Conservation (phyloP, 2,888 invertebrate species). For the Thera britannica region DNA sequence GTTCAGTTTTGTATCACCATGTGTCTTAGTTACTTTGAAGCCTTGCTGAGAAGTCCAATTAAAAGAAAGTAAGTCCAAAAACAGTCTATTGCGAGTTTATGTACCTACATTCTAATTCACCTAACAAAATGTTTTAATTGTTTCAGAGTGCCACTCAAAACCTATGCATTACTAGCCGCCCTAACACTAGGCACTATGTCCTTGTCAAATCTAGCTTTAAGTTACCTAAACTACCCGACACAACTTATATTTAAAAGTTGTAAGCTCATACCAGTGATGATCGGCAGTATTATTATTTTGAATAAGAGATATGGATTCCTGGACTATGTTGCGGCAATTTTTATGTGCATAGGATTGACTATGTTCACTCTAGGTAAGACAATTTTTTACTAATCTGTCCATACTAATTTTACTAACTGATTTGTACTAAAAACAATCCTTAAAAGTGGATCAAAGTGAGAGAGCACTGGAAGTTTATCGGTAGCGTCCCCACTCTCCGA, state of each 20-base stretch:
- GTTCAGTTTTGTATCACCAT: slow-evolving; percentile 96
- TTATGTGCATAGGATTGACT: slow-evolving; percentile 95
- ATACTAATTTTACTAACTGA: no score
- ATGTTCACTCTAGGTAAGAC: slow-evolving; percentile 94
- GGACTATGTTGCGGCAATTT: slow-evolving; percentile 92
- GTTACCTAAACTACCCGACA: slow-evolving; percentile 98
- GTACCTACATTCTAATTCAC: no score
- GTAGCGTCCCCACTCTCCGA: no score
- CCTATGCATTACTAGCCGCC: slow-evolving; percentile 92
- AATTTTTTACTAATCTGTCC: no score
- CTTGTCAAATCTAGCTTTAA: slow-evolving; percentile 96
- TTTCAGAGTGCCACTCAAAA: slow-evolving; percentile 92
- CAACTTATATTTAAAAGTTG: slow-evolving; percentile 99
- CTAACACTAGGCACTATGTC: slow-evolving; percentile 98
- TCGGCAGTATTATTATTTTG: slow-evolving; percentile 97
- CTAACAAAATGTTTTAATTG: neutral
- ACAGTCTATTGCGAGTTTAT: no score
- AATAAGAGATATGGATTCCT: slow-evolving; percentile 93
- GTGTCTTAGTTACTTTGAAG: slow-evolving; percentile 91
- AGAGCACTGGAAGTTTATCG: no score
- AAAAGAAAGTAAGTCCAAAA: slow-evolving; percentile 79
- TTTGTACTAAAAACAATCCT: no score
- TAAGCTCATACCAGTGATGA: slow-evolving; percentile 97
- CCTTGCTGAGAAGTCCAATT: slow-evolving; percentile 85
- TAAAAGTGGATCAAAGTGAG: no score